Evolutionary conservation across 2,797 vertebrate species (phyloP), one percentile per base, ranked within the genome.

Genomic region (Euthynnus affinis): DNA sequence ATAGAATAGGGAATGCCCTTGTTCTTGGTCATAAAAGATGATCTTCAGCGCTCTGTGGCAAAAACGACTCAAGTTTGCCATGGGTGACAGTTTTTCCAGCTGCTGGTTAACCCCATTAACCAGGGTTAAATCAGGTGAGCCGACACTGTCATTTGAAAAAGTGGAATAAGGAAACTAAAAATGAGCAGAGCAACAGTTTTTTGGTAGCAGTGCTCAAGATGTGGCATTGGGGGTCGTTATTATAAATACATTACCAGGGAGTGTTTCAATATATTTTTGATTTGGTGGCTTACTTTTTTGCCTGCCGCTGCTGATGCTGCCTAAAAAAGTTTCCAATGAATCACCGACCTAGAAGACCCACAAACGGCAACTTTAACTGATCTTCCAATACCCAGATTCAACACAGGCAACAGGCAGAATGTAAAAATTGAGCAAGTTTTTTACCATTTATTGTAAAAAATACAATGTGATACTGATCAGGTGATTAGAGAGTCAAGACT

Each of bases 21-120:
- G 71, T 86, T 87, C 71, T 58, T 17, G 20, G 42, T 58, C 52
- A 81, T 86, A 81, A 85, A 84, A 83, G 79, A 70, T 29, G 32
- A 73, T 63, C 71, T 83, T 83, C 85, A 73, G 32, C 23, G 37
- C 60, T 82, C 55, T 12, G 61, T 42, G 57, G 82, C 69, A 49
- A 42, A 78, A 78, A 56, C 4, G 22, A 73, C 62, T 62, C 59
- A 58, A 44, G 25, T 80, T 75, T 75, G 63, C 34, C 71, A 27
- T 49, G 37, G 34, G 46, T 49, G 64, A 80, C 74, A 60, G 48
- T 77, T 80, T 85, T 87, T 86, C 79, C 88, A 82, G 85, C 71
- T 80, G 83, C 68, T 73, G 81, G 80, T 81, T 82, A 76, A 83
- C 71, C 71, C 52, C 51, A 56, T 49, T 37, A 37, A 27, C 48